These are phyloP conservation scores for Chymomyza caudatula DNA, from an alignment of 2,888 invertebrate genomes.

Conservation along the genomic window DNA sequence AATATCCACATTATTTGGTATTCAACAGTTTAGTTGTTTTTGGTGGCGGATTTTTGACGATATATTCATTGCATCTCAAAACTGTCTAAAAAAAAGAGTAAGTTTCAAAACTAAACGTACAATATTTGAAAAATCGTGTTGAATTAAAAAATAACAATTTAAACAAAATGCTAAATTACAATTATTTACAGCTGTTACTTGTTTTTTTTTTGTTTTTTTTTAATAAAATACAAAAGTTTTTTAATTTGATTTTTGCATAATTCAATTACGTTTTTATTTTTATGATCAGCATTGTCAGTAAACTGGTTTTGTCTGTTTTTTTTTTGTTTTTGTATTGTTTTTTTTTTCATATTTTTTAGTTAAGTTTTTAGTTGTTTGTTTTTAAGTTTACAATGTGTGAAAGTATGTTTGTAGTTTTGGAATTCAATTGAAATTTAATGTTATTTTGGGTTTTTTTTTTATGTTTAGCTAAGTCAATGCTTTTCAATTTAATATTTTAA, in stretches of 20 bases:
- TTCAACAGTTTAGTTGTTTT: too few relatives aligned
- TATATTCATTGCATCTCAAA: not conserved
- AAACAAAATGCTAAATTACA: constrained; percentile 8
- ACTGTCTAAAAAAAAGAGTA: not conserved
- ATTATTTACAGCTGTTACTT: constrained; percentile 25
- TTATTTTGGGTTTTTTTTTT: constrained; percentile 12
- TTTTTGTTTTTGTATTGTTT: constrained; percentile 19
- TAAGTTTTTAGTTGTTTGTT: constrained; percentile 23
- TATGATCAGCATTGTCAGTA: constrained; percentile 3
- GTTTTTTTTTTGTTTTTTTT: not conserved
- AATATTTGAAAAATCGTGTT: constrained; percentile 5
- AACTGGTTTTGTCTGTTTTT: constrained; percentile 24
- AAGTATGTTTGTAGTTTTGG: constrained; percentile 32
- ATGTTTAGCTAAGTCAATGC: constrained; percentile 5
- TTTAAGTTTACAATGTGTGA: constrained; percentile 11
- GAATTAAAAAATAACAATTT: constrained; percentile 15
- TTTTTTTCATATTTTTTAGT: constrained; percentile 21
- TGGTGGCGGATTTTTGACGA: too few relatives aligned
- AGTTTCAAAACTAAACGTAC: not conserved
- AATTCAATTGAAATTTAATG: constrained; percentile 52
- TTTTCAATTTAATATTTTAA: constrained; percentile 23
- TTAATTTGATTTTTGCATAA: constrained; percentile 25
- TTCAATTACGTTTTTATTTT: constrained; percentile 25
- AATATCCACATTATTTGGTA: too few relatives aligned
- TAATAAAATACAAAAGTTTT: constrained; percentile 39